phyloP scores from a whole-genome alignment of 2,113 vertebrate species.

The Pao palembangensis region DNA sequence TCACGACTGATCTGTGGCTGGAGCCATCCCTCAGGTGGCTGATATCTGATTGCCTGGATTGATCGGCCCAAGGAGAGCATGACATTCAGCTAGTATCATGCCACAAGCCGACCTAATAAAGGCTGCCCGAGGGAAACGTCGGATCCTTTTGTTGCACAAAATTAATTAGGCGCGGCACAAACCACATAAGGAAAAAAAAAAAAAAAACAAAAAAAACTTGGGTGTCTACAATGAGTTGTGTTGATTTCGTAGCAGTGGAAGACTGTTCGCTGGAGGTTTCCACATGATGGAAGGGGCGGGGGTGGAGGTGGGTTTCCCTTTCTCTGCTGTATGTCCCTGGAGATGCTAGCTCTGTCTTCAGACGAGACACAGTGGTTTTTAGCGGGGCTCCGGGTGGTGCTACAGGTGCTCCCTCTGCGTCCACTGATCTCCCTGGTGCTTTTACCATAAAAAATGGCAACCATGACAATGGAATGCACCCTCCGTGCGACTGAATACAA shows the following conservation, averaged over 20 bases:
- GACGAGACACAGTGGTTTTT: slow-evolving; percentile 55
- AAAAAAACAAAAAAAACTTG: neutral
- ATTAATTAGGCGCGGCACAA: slow-evolving; percentile 53
- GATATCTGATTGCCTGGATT: slow-evolving; percentile 73
- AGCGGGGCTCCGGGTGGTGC: slow-evolving; percentile 53
- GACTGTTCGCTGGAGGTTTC: slow-evolving; percentile 13
- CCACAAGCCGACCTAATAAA: slow-evolving; percentile 38
- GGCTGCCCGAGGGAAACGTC: slow-evolving; percentile 1
- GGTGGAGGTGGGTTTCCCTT: slow-evolving; percentile 19
- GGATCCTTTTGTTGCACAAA: slow-evolving; percentile 34
- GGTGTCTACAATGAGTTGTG: slow-evolving; percentile 7
- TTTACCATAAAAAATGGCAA: slow-evolving; percentile 40
- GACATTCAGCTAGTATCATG: slow-evolving; percentile 67
- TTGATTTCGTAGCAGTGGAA: slow-evolving; percentile 42
- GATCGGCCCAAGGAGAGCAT: slow-evolving; percentile 73
- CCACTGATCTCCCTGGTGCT: slow-evolving; percentile 51
- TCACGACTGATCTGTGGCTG: slow-evolving; percentile 28
- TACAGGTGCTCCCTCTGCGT: slow-evolving; percentile 53
- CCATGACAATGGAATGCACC: slow-evolving; percentile 32
- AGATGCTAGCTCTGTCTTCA: slow-evolving; percentile 44
- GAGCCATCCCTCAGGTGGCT: slow-evolving; percentile 66
- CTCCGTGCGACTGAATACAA: neutral
- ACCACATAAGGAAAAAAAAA: slow-evolving; percentile 9
- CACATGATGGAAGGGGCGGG: neutral
- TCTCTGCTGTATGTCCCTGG: slow-evolving; percentile 26